Base-by-base conservation (phyloP, 2,113 vertebrate species). In the Istiophorus platypterus region DNA sequence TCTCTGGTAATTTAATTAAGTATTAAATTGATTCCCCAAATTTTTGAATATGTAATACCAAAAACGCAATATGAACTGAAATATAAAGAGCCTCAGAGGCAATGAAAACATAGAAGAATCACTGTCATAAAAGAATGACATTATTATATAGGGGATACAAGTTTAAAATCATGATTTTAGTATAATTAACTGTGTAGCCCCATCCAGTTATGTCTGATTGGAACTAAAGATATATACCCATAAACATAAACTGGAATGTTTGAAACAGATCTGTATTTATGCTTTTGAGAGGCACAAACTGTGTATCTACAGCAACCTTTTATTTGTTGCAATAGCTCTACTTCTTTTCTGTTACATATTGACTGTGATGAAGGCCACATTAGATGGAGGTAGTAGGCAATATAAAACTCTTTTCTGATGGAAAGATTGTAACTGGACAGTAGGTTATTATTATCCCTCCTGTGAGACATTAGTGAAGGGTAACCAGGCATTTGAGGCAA, bases 401-500 rank as follows among this genome's bases (percentile, higher is more conserved):
- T 63, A 54, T 61, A 58, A 61, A 59, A 72, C 15, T 14, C 45
- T 67, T 37, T 51, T 81, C 62, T 71, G 75, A 75, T 71, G 27
- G 24, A n/a, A 62, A 47, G 27, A 54, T 22, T 37, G 62, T 54
- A 52, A 82, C 75, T 59, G 81, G 78, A 87, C 76, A 47, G 54
- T 59, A 10, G 74, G 64, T 79, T 84, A 85, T 89, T 77, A 82
- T 74, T n/a, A n/a, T n/a, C n/a, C 78, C 42, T 47, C 34, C 54
- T 26, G 74, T 26, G 79, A 76, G 68, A 45, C 15, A 41, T 88
- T 78, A 77, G 71, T 84, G 75, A 89, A 72, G 54, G 45, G 78
- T 58, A 88, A 83, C 71, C 51, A 77, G 72, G 82, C 90, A 72
- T 90, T 79, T 39, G 22, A 66, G 85, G 84, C 78, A 84, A 70